A percentile compares a stretch with the other conserved stretches of the same genome.
These are phyloP conservation scores for Acrocera orbiculus DNA, from an alignment of 2,888 invertebrate genomes.

Conservation along the genomic window DNA sequence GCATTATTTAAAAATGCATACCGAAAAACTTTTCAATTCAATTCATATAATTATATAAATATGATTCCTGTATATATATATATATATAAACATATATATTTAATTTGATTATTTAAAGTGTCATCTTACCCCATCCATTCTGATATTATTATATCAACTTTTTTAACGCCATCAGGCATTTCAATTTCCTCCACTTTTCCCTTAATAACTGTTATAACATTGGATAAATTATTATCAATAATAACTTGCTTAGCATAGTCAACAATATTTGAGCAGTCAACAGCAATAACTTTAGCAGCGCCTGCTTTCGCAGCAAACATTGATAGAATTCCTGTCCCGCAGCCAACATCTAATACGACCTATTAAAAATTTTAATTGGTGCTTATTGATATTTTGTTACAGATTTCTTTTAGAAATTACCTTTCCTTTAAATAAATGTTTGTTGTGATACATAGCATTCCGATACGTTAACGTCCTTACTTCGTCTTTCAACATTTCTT, in stretches of 20 bases:
- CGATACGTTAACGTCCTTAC: slow-evolving; percentile 95
- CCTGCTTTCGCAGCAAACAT: slow-evolving; percentile 99
- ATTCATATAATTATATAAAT: no score
- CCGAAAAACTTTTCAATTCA: no score
- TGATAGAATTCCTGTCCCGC: slow-evolving; percentile 95
- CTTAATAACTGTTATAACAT: slow-evolving; percentile 68
- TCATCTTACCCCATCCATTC: slow-evolving; percentile 58
- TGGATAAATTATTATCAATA: slow-evolving; percentile 62
- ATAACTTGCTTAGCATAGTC: slow-evolving; percentile 94
- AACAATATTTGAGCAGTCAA: slow-evolving; percentile 97
- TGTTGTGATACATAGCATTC: slow-evolving; percentile 98
- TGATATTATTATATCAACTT: slow-evolving; percentile 82
- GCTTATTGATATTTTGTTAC: background rate
- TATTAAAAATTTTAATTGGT: slow-evolving; percentile 18
- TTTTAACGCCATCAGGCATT: slow-evolving; percentile 72
- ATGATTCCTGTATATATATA: no score
- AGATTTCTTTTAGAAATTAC: slow-evolving; percentile 22
- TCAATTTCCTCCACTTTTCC: slow-evolving; percentile 91
- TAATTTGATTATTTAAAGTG: no score
- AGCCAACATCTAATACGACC: slow-evolving; percentile 91
- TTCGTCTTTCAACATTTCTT: slow-evolving; percentile 99
- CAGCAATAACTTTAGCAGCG: slow-evolving; percentile 84
- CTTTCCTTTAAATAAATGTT: slow-evolving; percentile 87
- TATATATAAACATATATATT: no score
- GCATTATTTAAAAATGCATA: no score